A percentile compares a stretch with the other conserved stretches of the same genome.
phyloP scores from a whole-genome alignment of 2,888 invertebrate species.

The Agrotis exclamationis region DNA sequence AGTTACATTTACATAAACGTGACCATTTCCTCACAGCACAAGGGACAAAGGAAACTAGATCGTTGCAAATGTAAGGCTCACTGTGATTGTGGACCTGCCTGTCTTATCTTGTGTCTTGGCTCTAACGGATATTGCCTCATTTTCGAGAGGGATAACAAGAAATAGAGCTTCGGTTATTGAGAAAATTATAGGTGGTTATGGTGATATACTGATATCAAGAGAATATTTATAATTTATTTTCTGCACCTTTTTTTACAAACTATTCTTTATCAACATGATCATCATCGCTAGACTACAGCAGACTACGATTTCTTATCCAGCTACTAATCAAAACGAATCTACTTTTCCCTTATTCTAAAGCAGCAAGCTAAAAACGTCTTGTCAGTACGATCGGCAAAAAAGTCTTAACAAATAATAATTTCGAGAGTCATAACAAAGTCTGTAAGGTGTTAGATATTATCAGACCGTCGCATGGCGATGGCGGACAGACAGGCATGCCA shows the following conservation, averaged over 20 bases:
- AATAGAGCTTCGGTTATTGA: background rate
- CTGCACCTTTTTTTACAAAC: too few species aligned
- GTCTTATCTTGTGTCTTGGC: slow-evolving; percentile 12
- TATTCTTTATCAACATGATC: background rate
- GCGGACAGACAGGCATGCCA: slow-evolving; percentile 77
- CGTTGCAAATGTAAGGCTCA: slow-evolving; percentile 13
- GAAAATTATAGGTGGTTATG: too few species aligned
- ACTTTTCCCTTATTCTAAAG: background rate
- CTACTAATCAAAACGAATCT: background rate
- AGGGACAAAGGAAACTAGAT: slow-evolving; percentile 46
- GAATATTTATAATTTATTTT: too few species aligned
- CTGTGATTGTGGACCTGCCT: slow-evolving; percentile 9
- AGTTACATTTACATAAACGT: slow-evolving; percentile 52
- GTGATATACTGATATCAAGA: too few species aligned
- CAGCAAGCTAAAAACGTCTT: background rate
- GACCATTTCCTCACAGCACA: slow-evolving; percentile 41
- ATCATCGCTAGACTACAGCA: background rate
- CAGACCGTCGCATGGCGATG: slow-evolving; percentile 55
- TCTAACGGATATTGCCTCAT: slow-evolving; percentile 10
- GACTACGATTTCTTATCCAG: background rate
- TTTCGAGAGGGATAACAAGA: background rate
- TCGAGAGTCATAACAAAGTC: slow-evolving; percentile 25
- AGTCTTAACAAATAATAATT: background rate
- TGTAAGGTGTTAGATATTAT: slow-evolving; percentile 63
- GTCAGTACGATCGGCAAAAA: slow-evolving; percentile 7